Evolutionary conservation across 2,888 invertebrate species (phyloP).

Genomic region (Phalangium opilio): DNA sequence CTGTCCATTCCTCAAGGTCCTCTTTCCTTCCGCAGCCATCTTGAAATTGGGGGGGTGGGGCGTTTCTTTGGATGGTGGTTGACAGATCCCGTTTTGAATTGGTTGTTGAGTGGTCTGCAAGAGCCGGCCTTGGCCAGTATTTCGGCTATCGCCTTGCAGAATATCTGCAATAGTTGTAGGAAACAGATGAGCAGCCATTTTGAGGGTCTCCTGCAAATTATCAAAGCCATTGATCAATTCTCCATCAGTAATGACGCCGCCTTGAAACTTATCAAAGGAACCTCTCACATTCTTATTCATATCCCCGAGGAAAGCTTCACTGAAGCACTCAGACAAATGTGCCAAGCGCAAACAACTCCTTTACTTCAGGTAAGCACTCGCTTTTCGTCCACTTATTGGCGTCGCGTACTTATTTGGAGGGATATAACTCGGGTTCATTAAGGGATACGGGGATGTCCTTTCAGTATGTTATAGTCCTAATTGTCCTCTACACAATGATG

Average conservation of each 20-base stretch:
- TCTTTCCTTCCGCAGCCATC: too few relatives aligned
- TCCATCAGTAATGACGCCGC: slow-evolving; percentile 57
- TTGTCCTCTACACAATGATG: too few relatives aligned
- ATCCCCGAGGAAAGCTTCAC: slow-evolving; percentile 34
- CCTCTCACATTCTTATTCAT: slow-evolving; percentile 44
- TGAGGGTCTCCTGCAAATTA: slow-evolving; percentile 51
- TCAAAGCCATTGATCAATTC: slow-evolving; percentile 54
- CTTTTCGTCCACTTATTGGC: too few relatives aligned
- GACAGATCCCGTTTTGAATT: slow-evolving; percentile 61
- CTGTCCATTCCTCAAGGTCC: background rate
- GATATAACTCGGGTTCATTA: too few relatives aligned
- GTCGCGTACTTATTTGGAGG: too few relatives aligned
- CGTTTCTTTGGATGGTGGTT: slow-evolving; percentile 21
- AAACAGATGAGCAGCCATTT: slow-evolving; percentile 59
- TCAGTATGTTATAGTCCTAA: too few relatives aligned
- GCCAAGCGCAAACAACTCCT: slow-evolving; percentile 12
- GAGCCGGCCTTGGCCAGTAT: slow-evolving; percentile 57
- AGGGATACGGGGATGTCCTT: too few relatives aligned
- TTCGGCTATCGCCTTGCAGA: slow-evolving; percentile 68
- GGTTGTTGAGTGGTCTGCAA: slow-evolving; percentile 54
- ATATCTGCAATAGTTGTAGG: slow-evolving; percentile 66
- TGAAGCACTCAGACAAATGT: slow-evolving; percentile 13
- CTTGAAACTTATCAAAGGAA: slow-evolving; percentile 54
- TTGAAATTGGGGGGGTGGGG: too few relatives aligned
- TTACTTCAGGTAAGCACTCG: slow-evolving; percentile 7